Base-by-base conservation (phyloP, 23 tunicate genomes). In the Botrylloides violaceus region DNA sequence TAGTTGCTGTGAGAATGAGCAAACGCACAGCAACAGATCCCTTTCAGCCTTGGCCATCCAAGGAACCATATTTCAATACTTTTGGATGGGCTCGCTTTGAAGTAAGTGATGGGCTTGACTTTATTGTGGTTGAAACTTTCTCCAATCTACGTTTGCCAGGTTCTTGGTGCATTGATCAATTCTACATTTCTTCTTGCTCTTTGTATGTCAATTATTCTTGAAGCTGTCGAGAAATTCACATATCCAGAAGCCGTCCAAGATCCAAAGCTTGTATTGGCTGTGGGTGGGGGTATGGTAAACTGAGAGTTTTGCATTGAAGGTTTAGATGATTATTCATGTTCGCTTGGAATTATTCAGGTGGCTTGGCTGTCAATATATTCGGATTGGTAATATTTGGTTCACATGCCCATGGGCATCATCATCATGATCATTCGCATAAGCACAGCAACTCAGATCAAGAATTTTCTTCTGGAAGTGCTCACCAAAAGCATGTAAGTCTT, bases 31-130 rank as follows among this genome's bases (percentile, higher is more conserved):
- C 93, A 20, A 62, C 72, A 20, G 76, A 93, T 60, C 75, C 85
- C 2, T 68, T 90, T 26, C 72, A 61, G 19, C 81, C 97, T 29
- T 90, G 97, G 97, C 83, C 83, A 1, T 90, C 90, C 47, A 90
- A 80, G 55, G 70, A 83, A 12, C 81, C 58, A 3, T 83, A 83
- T 36, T 81, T 65, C 38, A 93, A 93, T 49, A 93, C 98, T 29
- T 93, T 93, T 78, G 98, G 98, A 24, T 93, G 98, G 98, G 88
- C 77, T 47, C 47, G 92, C 72, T 84, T 92, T 76, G 92, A 80
- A 83, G 92, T 84, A 33, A 6, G 81, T 49, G n/a, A n/a, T n/a
- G n/a, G n/a, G n/a, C n/a, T n/a, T n/a, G n/a, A 43, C 53, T 43
- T 43, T 15, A 43, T 43, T 43, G 53, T 43, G 18, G 9, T 56